A percentile compares a stretch with the other conserved stretches of the same genome.
Conservation (phyloP, 2,113 vertebrate genomes). For the Lophius piscatorius region DNA sequence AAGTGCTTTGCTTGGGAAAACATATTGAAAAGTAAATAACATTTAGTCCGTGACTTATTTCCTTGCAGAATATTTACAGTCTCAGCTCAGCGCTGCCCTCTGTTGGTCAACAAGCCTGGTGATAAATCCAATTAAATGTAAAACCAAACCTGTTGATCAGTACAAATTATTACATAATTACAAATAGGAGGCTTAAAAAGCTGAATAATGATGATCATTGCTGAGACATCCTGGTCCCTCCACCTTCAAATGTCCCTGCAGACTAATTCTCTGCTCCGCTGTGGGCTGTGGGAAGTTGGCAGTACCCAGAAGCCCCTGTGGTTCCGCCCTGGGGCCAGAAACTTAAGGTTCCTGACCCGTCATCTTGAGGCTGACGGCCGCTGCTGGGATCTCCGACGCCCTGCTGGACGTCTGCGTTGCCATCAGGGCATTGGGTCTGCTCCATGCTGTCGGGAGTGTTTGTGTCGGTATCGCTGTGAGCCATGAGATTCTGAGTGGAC, state of each 20-base stretch:
- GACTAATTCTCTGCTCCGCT: not conserved
- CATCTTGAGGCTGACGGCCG: not conserved
- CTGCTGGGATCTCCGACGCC: not conserved
- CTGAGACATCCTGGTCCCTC: not conserved
- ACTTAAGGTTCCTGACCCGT: slow-evolving; percentile 11
- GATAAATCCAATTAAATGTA: not conserved
- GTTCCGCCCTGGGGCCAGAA: slow-evolving; percentile 37
- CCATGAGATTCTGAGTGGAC: slow-evolving; percentile 51
- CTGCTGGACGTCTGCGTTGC: not conserved
- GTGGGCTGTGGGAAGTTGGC: slow-evolving; percentile 41
- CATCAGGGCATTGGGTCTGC: not conserved
- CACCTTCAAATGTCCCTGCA: not conserved
- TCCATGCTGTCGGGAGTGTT: not conserved
- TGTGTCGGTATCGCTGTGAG: not conserved
- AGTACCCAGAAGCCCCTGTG: slow-evolving; percentile 55
- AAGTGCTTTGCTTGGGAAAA: not conserved
- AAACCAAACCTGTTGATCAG: not conserved
- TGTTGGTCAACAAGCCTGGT: not conserved
- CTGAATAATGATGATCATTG: not conserved
- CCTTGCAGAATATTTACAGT: not conserved
- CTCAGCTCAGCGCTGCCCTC: slow-evolving; percentile 43
- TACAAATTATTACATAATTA: not conserved
- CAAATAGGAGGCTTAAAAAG: not conserved
- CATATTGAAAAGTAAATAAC: not conserved
- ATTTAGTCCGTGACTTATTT: no score